Evolutionary conservation across 2,797 vertebrate genomes (phyloP).

Genomic region (Meda fulgida): DNA sequence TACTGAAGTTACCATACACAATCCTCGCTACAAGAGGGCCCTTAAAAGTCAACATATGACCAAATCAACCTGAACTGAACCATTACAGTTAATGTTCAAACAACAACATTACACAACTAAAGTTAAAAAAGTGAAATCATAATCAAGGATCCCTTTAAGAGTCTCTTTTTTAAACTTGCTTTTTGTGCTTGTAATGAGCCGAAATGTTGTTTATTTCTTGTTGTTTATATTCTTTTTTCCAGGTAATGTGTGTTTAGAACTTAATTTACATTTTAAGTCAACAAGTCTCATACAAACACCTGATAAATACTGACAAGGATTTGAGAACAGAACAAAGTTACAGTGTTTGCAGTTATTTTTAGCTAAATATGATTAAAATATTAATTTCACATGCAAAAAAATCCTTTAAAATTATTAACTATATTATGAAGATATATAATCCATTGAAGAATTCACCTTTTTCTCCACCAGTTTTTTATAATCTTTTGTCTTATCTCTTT

Average conservation of each 20-base stretch:
- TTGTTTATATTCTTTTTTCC: background rate
- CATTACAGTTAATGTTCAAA: too few species aligned
- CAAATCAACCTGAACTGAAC: too few species aligned
- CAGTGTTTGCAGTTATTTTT: background rate
- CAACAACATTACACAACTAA: too few species aligned
- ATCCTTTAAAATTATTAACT: background rate
- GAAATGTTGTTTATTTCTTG: background rate
- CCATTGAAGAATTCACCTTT: background rate
- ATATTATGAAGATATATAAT: background rate
- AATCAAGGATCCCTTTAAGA: background rate
- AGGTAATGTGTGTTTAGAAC: background rate
- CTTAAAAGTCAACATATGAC: too few species aligned
- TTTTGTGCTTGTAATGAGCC: background rate
- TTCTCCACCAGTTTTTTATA: conserved; percentile 21
- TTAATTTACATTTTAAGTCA: background rate
- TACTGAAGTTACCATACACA: too few species aligned
- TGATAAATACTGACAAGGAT: background rate
- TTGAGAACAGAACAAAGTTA: background rate
- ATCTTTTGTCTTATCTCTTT: conserved; percentile 59
- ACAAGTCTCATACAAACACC: background rate
- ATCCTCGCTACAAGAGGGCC: too few species aligned
- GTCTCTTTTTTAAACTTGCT: background rate
- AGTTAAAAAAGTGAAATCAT: too few species aligned
- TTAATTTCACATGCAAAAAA: background rate
- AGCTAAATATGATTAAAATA: background rate